Evolutionary conservation across 2,888 invertebrate species (phyloP), one percentile per base, ranked within the genome.

Genomic region (Sarcophaga subvicina): DNA sequence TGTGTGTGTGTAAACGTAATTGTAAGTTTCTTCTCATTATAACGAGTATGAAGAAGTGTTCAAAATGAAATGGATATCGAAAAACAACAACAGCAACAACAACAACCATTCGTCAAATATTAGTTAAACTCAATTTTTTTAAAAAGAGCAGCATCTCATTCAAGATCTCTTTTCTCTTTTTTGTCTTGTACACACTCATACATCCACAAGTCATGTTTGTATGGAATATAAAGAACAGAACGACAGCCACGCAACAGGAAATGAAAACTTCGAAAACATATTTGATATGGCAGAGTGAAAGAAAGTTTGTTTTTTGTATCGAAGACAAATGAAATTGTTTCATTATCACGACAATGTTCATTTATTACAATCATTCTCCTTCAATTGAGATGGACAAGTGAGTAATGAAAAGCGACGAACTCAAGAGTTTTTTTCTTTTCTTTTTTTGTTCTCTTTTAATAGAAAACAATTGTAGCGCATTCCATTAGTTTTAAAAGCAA

Each of bases 291-390:
- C 20, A 22, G 8, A 25, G 2, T 22, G 17, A 54, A 22, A 20
- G 47, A 59, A 47, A 54, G 12, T n/a, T 20, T 60, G 20, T 17
- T 22, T 22, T 54, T 54, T 20, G 25, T 5, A 4, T 47, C 59
- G 59, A 76, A 80, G 60, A 77, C 62, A 80, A 85, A 85, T 72
- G 49, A 76, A 60, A 73, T 85, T 80, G 59, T 80, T 86, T 86
- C 63, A 72, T 54, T 54, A 54, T 54, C 12, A 54, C 14, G 54
- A 54, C 54, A 54, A 54, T 54, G 17, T 17, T 54, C 54, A 54
- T 54, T 54, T 54, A 54, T 54, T 54, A 14, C 37, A 37, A 37
- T 54, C 54, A 54, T 54, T 54, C 54, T 54, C 54, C 17, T 54
- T 14, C 54, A 70, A 37, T 37, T 37, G 37, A 37, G 37, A 37